phyloP scores from a whole-genome alignment of 2,888 invertebrate species.

The Lapara coniferarum region DNA sequence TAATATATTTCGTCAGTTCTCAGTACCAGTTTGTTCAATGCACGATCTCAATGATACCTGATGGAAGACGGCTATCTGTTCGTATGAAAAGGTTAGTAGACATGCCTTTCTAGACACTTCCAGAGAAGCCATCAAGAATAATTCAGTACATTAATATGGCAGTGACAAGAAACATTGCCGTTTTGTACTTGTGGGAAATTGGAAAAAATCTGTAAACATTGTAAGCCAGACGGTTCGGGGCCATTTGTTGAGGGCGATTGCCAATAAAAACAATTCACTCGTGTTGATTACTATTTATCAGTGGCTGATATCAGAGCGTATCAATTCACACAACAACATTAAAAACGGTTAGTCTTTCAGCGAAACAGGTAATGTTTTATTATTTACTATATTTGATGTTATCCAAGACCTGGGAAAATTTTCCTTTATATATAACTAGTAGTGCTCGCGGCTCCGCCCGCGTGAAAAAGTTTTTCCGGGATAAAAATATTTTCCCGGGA shows the following conservation, averaged over 20 bases:
- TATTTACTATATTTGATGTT: constrained; percentile 2
- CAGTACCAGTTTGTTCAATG: no score
- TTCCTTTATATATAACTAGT: background rate
- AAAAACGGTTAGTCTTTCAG: constrained; percentile 1
- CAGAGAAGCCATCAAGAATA: constrained; percentile 17
- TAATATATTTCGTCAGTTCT: no score
- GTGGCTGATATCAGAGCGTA: constrained; percentile 25
- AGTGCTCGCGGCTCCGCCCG: no score
- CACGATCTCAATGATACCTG: background rate
- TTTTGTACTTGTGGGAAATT: constrained; percentile 31
- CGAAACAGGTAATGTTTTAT: constrained; percentile 7
- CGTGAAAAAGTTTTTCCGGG: no score
- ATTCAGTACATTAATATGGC: constrained; percentile 27
- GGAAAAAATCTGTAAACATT: constrained; percentile 32
- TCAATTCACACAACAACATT: constrained; percentile 23
- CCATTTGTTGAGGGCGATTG: constrained; percentile 37
- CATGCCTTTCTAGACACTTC: background rate
- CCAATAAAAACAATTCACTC: constrained; percentile 40
- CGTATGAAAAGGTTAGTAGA: background rate
- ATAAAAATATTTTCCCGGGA: no score
- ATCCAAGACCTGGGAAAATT: background rate
- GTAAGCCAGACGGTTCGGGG: constrained; percentile 41
- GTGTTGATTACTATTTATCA: constrained; percentile 34
- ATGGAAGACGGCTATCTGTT: background rate
- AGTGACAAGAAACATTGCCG: constrained; percentile 25